A percentile compares a stretch with the other conserved stretches of the same genome.
These are phyloP conservation scores for Mactra quadrangularis DNA, from an alignment of 1,140 invertebrate genomes.

Conservation along the genomic window DNA sequence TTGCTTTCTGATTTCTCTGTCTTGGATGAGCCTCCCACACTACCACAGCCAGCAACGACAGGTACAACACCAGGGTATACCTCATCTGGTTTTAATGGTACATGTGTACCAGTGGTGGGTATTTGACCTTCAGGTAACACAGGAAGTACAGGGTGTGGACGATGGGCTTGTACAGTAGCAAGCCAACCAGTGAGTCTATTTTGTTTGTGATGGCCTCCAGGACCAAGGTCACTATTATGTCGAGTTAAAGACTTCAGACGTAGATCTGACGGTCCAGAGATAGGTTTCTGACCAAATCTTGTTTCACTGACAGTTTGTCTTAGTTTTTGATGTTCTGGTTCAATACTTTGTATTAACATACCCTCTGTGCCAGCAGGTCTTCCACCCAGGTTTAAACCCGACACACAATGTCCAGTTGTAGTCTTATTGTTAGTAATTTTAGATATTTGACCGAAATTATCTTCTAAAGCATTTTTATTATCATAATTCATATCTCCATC, in stretches of 20 bases:
- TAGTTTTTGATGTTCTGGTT: neutral
- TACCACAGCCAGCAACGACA: neutral
- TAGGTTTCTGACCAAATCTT: constrained; percentile 22
- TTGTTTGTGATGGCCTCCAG: neutral
- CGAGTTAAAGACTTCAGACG: neutral
- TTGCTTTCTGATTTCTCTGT: constrained; percentile 31
- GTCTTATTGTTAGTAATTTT: neutral
- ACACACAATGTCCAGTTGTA: neutral
- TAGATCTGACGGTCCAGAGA: neutral
- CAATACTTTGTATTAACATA: neutral
- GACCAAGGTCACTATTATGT: constrained; percentile 41
- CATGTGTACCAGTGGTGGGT: neutral
- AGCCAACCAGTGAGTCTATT: constrained; percentile 34
- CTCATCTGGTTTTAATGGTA: constrained; percentile 29
- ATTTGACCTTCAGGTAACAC: neutral
- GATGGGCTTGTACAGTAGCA: constrained; percentile 5
- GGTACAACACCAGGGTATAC: constrained; percentile 24
- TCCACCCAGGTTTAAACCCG: neutral
- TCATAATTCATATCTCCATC: neutral
- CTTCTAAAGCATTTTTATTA: neutral
- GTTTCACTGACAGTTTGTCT: constrained; percentile 21
- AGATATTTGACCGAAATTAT: too few species aligned
- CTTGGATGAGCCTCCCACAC: neutral
- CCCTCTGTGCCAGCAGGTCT: constrained; percentile 51
- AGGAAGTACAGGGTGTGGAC: neutral